Conservation (phyloP, 2,888 invertebrate genomes). For the Andrena trimmerana region DNA sequence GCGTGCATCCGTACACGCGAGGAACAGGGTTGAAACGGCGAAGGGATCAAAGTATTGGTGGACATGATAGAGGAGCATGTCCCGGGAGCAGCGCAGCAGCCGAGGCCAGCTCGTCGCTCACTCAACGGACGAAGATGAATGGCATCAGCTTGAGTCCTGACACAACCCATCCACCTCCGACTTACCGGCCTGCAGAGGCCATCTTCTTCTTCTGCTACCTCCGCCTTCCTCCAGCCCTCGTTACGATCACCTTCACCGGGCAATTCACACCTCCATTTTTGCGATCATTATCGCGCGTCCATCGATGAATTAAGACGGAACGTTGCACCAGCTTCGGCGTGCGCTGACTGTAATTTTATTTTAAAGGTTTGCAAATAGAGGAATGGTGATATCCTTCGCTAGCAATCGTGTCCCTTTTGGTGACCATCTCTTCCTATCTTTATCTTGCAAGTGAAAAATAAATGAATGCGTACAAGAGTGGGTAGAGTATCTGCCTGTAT, state of each 20-base stretch:
- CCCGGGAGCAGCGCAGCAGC: conserved; percentile 53
- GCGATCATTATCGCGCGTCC: conserved; percentile 1
- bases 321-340: background rate
- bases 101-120: conserved; percentile 64
- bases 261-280: conserved; percentile 49
- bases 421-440: no score
- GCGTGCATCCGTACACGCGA: conserved; percentile 40
- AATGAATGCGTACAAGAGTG: background rate
- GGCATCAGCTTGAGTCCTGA: conserved; percentile 75
- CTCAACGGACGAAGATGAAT: conserved; percentile 78
- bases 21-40: conserved; percentile 29
- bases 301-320: conserved; percentile 39
- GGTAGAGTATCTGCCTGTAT: no score
- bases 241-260: conserved; percentile 30
- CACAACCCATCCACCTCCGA: conserved; percentile 73
- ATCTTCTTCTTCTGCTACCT: conserved; percentile 52
- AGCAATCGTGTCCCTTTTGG: background rate
- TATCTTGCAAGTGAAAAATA: background rate
- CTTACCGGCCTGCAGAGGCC: conserved; percentile 68
- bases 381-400: background rate
- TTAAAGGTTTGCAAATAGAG: background rate
- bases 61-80: conserved; percentile 74
- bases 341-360: conserved; percentile 15
- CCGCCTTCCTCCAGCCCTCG: background rate
- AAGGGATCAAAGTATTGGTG: conserved; percentile 67